phyloP scores from a whole-genome alignment of 2,888 invertebrate species.

The Drosophila paranaensis region DNA sequence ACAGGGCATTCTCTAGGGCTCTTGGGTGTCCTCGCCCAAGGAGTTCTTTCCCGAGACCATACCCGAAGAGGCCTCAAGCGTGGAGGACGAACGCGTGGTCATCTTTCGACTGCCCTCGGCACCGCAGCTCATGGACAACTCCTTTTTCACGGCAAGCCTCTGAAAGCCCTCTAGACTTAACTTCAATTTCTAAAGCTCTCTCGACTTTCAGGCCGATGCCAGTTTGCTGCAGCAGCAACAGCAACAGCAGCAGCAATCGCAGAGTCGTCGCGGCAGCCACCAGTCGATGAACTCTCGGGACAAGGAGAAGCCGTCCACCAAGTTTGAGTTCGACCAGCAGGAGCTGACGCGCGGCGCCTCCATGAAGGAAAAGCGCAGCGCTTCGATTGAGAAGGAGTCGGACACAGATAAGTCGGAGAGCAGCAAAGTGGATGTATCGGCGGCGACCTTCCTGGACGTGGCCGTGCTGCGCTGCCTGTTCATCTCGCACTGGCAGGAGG shows the following conservation, averaged over 20 bases:
- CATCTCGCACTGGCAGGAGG: slow-evolving; percentile 98
- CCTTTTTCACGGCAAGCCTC: slow-evolving; percentile 90
- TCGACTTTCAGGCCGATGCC: slow-evolving; percentile 88
- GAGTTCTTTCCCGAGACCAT: slow-evolving; percentile 96
- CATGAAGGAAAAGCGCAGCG: slow-evolving; percentile 84
- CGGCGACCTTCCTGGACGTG: slow-evolving; percentile 98
- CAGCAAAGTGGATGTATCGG: slow-evolving; percentile 87
- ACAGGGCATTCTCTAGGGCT: slow-evolving; percentile 85
- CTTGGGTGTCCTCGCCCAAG: slow-evolving; percentile 94
- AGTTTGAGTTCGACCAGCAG: slow-evolving; percentile 85
- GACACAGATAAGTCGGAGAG: slow-evolving; percentile 87
- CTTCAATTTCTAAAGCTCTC: background rate
- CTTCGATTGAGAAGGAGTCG: slow-evolving; percentile 91
- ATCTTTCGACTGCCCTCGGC: slow-evolving; percentile 93
- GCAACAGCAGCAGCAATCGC: slow-evolving; percentile 86
- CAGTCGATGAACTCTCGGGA: slow-evolving; percentile 83
- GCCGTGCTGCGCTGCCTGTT: slow-evolving; percentile 98
- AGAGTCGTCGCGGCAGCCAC: slow-evolving; percentile 84
- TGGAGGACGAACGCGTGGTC: slow-evolving; percentile 96
- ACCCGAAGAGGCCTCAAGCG: slow-evolving; percentile 96
- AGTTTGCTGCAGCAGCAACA: slow-evolving; percentile 90
- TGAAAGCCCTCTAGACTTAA: no score
- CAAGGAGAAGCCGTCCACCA: slow-evolving; percentile 82
- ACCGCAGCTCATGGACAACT: slow-evolving; percentile 90
- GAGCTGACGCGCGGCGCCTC: slow-evolving; percentile 83